Base-by-base conservation (phyloP, 2,888 invertebrate genomes). In the Agrochola circellaris region DNA sequence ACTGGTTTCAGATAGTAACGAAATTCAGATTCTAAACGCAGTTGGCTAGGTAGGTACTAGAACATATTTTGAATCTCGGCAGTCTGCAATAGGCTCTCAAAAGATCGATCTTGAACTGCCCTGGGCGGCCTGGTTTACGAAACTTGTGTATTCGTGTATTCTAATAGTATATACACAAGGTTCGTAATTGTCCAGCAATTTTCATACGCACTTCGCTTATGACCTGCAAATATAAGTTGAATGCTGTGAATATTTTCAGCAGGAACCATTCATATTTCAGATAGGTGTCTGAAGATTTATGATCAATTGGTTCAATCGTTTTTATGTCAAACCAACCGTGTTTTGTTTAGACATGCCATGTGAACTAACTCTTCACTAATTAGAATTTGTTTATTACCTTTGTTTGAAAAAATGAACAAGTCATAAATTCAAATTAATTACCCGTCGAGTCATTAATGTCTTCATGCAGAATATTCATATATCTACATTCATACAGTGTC, bases 361-460 rank as follows among this genome's bases (percentile, higher is more conserved):
- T 34, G 61, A 61, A 61, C 61, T 60, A 45, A 45, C 45, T 60
- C 30, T 34, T 61, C 61, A 61, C 20, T 34, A 34, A 61, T 61
- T 58, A 58, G 17, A 61, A 58, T 64, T 62, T 45, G 45, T 60
- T 65, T 71, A 65, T 71, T 45, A 65, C 51, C 45, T 30, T n/a
- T 26, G 51, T 68, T 42, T 65, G 5, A 65, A 69, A 26, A 62
- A 45, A 58, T 17, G 15, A 66, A 72, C 20, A 60, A 62, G 67
- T 71, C 42, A 67, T 76, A 48, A 56, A 65, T 48, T 73, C 0
- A 73, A 77, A 76, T 83, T 73, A 83, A 81, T 65, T 73, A 69
- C 58, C 1, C 34, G 54, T 62, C 15, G 11, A 67, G 65, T 65
- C 42, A 26, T 77, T 80, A 75, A 80, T 81, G 71, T 81, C 73